A percentile compares a stretch with the other conserved stretches of the same genome.
Evolutionary conservation across 2,888 invertebrate genomes (phyloP).

Genomic region (Baccha elongata): DNA sequence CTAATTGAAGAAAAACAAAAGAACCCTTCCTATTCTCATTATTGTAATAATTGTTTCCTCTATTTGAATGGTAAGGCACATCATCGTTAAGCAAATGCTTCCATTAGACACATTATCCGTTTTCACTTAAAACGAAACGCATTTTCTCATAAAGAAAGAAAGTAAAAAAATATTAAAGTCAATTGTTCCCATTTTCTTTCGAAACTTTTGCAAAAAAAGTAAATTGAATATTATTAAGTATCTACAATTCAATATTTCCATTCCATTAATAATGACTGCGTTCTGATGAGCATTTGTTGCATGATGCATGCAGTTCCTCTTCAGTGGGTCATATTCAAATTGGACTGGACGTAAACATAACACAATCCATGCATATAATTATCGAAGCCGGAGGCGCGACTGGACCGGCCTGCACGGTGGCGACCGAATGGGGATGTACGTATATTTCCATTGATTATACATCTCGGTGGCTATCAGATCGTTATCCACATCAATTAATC

Average conservation of each 20-base stretch:
- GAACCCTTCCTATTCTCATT: background rate
- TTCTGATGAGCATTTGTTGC: conserved; percentile 39
- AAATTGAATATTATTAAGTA: conserved; percentile 34
- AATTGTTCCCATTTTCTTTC: conserved; percentile 41
- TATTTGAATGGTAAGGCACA: background rate
- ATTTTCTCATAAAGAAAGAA: conserved; percentile 14
- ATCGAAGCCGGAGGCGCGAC: background rate
- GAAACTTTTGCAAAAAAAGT: conserved; percentile 23
- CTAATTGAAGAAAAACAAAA: conserved; percentile 25
- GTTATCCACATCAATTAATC: conserved; percentile 45
- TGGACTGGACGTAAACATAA: background rate
- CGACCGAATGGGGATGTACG: background rate
- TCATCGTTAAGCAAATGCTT: conserved; percentile 18
- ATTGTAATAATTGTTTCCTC: conserved; percentile 5
- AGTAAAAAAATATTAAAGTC: conserved; percentile 13
- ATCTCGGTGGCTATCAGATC: conserved; percentile 26
- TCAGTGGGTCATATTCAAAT: conserved; percentile 38
- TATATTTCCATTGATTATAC: conserved; percentile 11
- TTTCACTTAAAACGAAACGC: conserved; percentile 19
- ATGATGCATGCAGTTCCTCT: conserved; percentile 24
- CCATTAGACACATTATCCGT: conserved; percentile 9
- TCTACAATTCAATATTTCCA: conserved; percentile 2
- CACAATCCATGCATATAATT: background rate
- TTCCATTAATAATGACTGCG: conserved; percentile 36
- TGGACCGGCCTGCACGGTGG: background rate